Evolutionary conservation across 2,888 invertebrate genomes (phyloP).

Genomic region (Liposcelis brunnea): DNA sequence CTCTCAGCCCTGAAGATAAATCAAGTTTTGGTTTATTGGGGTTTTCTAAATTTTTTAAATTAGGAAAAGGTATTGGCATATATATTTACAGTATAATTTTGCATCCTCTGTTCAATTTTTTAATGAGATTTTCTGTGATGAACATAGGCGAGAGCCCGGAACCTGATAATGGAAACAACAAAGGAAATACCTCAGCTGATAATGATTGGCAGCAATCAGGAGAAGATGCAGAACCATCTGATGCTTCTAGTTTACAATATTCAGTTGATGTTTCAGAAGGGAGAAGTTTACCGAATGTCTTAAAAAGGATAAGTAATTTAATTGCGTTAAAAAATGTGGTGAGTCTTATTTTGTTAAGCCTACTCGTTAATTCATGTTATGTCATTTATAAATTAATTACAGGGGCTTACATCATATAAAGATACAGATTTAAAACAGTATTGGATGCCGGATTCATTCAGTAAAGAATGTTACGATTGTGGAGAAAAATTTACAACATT

Average conservation of each 20-base stretch:
- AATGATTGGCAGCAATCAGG: slow-evolving; percentile 8
- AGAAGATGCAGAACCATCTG: slow-evolving; percentile 11
- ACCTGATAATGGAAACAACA: slow-evolving; percentile 23
- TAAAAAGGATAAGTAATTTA: slow-evolving; percentile 72
- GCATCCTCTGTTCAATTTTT: too few species aligned
- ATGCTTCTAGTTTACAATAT: slow-evolving; percentile 21
- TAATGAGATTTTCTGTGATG: too few species aligned
- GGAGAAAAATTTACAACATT: slow-evolving; percentile 86
- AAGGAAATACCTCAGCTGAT: slow-evolving; percentile 13
- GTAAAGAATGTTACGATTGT: slow-evolving; percentile 95
- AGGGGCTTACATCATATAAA: slow-evolving; percentile 57
- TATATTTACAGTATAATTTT: too few species aligned
- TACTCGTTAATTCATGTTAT: background rate
- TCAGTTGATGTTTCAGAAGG: slow-evolving; percentile 32
- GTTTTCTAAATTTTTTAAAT: slow-evolving; percentile 56
- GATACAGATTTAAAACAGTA: slow-evolving; percentile 82
- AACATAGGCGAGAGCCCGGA: slow-evolving; percentile 19
- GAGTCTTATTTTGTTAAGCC: slow-evolving; percentile 23
- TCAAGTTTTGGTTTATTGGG: slow-evolving; percentile 50
- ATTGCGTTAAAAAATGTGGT: slow-evolving; percentile 66
- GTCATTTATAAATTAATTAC: slow-evolving; percentile 15
- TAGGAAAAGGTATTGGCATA: slow-evolving; percentile 46
- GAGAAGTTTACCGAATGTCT: slow-evolving; percentile 68
- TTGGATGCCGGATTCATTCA: slow-evolving; percentile 96
- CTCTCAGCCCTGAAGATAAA: slow-evolving; percentile 55